These are phyloP conservation scores for Terrapene triunguis DNA, from an alignment of 2,113 vertebrate species.

Conservation along the genomic window DNA sequence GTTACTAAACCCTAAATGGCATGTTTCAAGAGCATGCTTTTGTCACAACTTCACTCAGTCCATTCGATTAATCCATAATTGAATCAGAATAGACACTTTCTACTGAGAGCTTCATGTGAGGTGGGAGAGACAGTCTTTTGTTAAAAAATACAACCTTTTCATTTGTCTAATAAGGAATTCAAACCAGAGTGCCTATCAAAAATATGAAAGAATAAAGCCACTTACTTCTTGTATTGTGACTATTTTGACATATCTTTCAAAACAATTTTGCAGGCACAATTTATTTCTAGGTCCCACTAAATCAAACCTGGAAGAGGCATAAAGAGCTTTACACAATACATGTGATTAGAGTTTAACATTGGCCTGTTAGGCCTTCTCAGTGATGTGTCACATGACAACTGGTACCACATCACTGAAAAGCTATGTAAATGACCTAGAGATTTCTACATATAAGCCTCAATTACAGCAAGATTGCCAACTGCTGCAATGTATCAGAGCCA, in stretches of 20 bases:
- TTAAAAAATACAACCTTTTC: background rate
- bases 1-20: background rate
- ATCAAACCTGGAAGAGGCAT: background rate
- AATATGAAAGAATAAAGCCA: background rate
- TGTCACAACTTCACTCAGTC: background rate
- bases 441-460: background rate
- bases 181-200: background rate
- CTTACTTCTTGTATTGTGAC: background rate
- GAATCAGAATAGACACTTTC: background rate
- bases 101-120: background rate
- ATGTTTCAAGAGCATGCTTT: background rate
- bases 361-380: background rate
- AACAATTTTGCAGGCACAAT: background rate
- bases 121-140: background rate
- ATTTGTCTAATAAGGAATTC: background rate
- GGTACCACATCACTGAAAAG: background rate
- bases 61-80: background rate
- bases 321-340: background rate
- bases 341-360: rapidly evolving
- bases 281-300: background rate
- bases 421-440: background rate
- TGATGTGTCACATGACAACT: background rate
- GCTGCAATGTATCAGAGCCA: background rate
- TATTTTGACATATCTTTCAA: background rate
- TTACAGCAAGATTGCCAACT: background rate